A percentile compares a stretch with the other conserved stretches of the same genome.
Evolutionary conservation across 2,888 invertebrate genomes (phyloP).

Genomic region (Microplitis manilae): DNA sequence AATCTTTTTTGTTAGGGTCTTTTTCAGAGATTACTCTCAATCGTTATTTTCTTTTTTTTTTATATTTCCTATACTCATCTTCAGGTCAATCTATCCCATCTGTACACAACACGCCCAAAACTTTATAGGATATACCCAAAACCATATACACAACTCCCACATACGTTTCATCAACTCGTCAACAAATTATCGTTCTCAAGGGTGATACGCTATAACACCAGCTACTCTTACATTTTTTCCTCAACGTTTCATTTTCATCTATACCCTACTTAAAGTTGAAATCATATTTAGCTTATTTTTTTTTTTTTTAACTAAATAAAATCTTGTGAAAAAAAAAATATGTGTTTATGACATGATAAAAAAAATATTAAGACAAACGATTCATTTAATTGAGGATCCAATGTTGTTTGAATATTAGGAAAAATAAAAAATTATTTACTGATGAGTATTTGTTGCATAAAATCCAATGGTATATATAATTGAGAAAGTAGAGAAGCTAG

Average conservation of each 20-base stretch:
- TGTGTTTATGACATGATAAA: background rate
- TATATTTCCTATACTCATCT: background rate
- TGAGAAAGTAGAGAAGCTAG: background rate
- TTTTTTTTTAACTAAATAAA: slow-evolving; percentile 3
- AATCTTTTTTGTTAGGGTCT: background rate
- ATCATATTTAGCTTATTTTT: slow-evolving; percentile 10
- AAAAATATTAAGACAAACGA: no score
- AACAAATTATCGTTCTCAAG: slow-evolving; percentile 44
- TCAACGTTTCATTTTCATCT: slow-evolving; percentile 39
- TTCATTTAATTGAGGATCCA: no score
- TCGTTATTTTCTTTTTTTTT: background rate
- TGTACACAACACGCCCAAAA: background rate
- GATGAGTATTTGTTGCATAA: background rate
- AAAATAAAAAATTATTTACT: background rate
- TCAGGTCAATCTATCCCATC: background rate
- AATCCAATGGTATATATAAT: slow-evolving; percentile 4
- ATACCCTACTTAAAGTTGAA: slow-evolving; percentile 18
- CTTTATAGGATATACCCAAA: background rate
- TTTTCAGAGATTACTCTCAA: background rate
- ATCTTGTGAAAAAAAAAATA: background rate
- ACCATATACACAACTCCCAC: slow-evolving; percentile 27
- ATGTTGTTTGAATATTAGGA: background rate
- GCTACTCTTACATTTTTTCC: background rate
- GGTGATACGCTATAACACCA: slow-evolving; percentile 12
- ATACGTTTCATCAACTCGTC: slow-evolving; percentile 45